phyloP scores from a whole-genome alignment of 2,888 invertebrate genomes.

The Amphimallon solstitiale region DNA sequence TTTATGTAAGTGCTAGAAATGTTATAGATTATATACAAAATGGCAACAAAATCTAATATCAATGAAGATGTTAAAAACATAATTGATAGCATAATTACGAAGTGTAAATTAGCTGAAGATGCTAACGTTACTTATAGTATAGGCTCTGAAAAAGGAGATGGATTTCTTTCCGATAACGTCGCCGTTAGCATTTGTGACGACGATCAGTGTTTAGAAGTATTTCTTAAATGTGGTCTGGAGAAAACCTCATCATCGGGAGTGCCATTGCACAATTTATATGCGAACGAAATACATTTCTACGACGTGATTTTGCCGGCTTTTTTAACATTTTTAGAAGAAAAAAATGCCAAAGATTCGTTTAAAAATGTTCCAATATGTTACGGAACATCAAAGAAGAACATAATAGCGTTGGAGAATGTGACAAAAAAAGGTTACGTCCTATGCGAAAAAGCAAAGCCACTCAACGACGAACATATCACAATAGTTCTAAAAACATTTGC shows the following conservation, averaged over 20 bases:
- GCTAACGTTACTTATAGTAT: background rate
- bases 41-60: background rate
- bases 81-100: background rate
- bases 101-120: background rate
- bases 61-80: background rate
- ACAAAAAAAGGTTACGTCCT: constrained; percentile 53
- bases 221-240: constrained; percentile 10
- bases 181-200: background rate
- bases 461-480: constrained; percentile 60
- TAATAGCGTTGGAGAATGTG: constrained; percentile 56
- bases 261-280: constrained; percentile 25
- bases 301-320: constrained; percentile 29
- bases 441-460: constrained; percentile 56
- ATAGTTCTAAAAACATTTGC: constrained; percentile 57
- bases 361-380: constrained; percentile 27
- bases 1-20: too few species aligned
- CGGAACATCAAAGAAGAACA: constrained; percentile 34
- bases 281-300: constrained; percentile 35
- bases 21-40: background rate
- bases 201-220: background rate
- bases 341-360: background rate
- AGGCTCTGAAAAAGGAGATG: constrained; percentile 9
- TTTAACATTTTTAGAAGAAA: constrained; percentile 17
- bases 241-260: background rate
- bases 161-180: background rate